Conservation (phyloP, 2,113 vertebrate genomes). For the Psittacula cyanocephala region DNA sequence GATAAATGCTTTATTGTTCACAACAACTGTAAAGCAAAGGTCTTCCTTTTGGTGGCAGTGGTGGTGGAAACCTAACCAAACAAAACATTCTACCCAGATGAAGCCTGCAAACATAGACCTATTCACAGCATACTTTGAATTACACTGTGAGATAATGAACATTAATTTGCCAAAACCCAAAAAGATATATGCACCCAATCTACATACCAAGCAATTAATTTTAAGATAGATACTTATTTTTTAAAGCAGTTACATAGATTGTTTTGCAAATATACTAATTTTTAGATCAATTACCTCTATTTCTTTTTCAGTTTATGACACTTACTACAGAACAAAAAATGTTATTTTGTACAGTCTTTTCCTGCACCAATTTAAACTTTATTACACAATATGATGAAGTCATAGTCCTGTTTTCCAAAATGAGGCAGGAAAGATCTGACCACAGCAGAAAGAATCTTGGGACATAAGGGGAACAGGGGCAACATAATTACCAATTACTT, state of each 20-base stretch:
- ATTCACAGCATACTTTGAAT: background rate
- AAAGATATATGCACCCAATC: background rate
- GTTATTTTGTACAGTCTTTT: slow-evolving; percentile 1
- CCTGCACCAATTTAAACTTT: slow-evolving; percentile 2
- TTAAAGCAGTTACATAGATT: background rate
- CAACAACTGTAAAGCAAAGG: background rate
- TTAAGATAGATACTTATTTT: background rate
- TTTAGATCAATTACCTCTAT: background rate
- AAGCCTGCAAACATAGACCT: background rate
- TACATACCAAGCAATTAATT: background rate
- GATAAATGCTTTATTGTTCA: background rate
- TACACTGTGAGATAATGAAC: background rate
- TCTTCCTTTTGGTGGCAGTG: background rate
- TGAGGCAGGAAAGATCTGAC: slow-evolving; percentile 20
- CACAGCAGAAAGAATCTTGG: slow-evolving; percentile 42
- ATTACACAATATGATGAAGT: slow-evolving; percentile 28
- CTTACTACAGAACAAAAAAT: background rate
- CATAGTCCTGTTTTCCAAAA: slow-evolving; percentile 37
- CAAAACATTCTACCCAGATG: background rate
- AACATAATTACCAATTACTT: background rate
- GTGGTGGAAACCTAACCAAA: background rate
- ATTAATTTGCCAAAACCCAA: background rate
- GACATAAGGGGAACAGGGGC: background rate
- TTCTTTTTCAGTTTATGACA: background rate
- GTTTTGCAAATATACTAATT: background rate